Evolutionary conservation across 1,140 invertebrate genomes (phyloP).

Genomic region (Drosophila ananassae): DNA sequence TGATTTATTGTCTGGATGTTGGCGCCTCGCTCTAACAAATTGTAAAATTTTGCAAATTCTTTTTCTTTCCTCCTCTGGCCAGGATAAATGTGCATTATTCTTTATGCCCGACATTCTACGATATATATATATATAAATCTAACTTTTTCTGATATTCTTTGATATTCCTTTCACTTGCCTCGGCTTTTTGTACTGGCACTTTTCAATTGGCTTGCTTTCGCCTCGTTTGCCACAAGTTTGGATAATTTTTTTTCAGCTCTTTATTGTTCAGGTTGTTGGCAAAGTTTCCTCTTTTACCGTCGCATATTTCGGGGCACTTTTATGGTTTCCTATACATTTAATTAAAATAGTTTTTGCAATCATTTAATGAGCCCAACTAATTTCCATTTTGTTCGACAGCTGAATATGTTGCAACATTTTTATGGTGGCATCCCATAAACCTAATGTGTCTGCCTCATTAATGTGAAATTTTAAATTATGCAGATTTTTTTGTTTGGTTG

Average conservation of each 20-base stretch:
- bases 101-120: constrained; percentile 47
- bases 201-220: constrained; percentile 26
- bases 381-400: constrained; percentile 46
- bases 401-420: constrained; percentile 48
- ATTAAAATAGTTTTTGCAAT: constrained; percentile 53
- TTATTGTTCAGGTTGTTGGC: constrained; percentile 11
- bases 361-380: constrained; percentile 69
- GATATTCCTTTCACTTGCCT: constrained; percentile 19
- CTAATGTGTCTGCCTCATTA: constrained; percentile 46
- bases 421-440: constrained; percentile 8
- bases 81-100: constrained; percentile 57
- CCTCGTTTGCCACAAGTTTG: constrained; percentile 34
- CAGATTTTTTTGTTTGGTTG: constrained; percentile 2
- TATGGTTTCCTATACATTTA: constrained; percentile 37
- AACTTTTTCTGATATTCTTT: constrained; percentile 13
- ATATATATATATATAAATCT: constrained; percentile 3
- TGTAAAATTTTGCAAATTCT: constrained; percentile 67
- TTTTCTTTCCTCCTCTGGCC: constrained; percentile 1
- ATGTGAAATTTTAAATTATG: constrained; percentile 50
- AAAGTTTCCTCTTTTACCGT: constrained; percentile 6
- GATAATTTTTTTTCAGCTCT: constrained; percentile 15
- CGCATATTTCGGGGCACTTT: constrained; percentile 7
- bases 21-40: constrained; percentile 59
- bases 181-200: constrained; percentile 18
- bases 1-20: constrained; percentile 68